Evolutionary conservation across 2,888 invertebrate species (phyloP).

Genomic region (Lycia hirtaria): DNA sequence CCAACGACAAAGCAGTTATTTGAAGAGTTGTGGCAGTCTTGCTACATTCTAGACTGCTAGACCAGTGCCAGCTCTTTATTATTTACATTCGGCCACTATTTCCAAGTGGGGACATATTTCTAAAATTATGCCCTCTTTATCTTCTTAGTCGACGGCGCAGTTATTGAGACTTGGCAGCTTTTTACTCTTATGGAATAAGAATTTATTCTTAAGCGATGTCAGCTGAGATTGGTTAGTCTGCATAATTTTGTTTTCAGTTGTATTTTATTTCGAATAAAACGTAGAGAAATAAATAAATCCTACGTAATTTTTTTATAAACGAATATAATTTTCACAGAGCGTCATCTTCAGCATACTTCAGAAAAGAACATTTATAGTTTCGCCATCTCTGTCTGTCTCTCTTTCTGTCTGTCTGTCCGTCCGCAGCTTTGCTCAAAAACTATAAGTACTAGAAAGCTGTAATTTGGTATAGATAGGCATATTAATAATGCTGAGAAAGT

Average conservation of each 20-base stretch:
- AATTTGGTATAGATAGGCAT: too few relatives aligned
- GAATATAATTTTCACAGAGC: too few relatives aligned
- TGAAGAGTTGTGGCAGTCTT: slow-evolving; percentile 51
- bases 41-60: slow-evolving; percentile 57
- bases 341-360: too few relatives aligned
- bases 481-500: too few relatives aligned
- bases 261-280: background rate
- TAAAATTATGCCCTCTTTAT: slow-evolving; percentile 35
- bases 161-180: slow-evolving; percentile 36
- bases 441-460: too few relatives aligned
- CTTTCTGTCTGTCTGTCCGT: too few relatives aligned
- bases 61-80: slow-evolving; percentile 46
- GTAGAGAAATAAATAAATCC: background rate
- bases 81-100: slow-evolving; percentile 42
- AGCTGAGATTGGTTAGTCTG: background rate
- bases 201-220: slow-evolving; percentile 15
- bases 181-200: slow-evolving; percentile 15
- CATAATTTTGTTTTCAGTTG: background rate
- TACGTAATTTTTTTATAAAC: too few relatives aligned
- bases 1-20: slow-evolving; percentile 37
- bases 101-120: slow-evolving; percentile 39
- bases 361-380: too few relatives aligned
- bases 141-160: slow-evolving; percentile 29
- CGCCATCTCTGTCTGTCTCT: too few relatives aligned
- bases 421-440: too few relatives aligned